These are phyloP conservation scores for Macropus fuliginosus DNA, from an alignment of 2,797 vertebrate species.

Conservation along the genomic window DNA sequence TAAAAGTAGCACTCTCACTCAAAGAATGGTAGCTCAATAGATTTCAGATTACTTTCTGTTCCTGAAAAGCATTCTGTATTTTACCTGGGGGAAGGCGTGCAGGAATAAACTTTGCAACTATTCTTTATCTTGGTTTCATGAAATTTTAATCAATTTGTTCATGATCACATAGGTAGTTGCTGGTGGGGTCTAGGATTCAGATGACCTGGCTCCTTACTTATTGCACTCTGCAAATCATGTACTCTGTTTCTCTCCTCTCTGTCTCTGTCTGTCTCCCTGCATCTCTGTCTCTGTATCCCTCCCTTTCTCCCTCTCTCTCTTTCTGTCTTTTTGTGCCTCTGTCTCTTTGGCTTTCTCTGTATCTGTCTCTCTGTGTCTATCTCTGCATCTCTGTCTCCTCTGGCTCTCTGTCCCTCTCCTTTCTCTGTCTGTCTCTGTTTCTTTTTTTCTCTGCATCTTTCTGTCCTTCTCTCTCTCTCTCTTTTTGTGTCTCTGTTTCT, in stretches of 20 bases:
- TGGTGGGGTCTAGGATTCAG: neutral
- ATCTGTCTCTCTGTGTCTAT: neutral
- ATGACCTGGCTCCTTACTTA: neutral
- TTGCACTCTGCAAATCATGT: neutral
- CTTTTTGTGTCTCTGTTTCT: neutral
- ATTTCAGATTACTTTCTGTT: neutral
- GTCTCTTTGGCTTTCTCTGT: too few relatives aligned
- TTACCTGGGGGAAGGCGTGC: neutral
- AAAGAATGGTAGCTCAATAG: neutral
- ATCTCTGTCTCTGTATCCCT: neutral
- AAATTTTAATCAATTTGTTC: neutral
- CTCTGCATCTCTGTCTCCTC: neutral
- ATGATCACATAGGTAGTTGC: neutral
- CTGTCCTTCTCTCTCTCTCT: too few relatives aligned
- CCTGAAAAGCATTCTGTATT: neutral
- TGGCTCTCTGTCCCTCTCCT: neutral
- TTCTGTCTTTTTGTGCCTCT: neutral
- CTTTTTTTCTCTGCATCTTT: too few relatives aligned
- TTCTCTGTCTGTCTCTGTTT: neutral
- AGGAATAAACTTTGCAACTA: neutral
- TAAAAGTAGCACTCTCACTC: neutral
- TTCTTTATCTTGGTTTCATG: neutral
- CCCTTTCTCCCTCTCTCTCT: neutral
- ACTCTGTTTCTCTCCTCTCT: neutral
- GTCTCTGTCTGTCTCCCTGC: neutral